Evolutionary conservation across 2,113 vertebrate genomes (phyloP).

Genomic region (Actenoides lindsayi): DNA sequence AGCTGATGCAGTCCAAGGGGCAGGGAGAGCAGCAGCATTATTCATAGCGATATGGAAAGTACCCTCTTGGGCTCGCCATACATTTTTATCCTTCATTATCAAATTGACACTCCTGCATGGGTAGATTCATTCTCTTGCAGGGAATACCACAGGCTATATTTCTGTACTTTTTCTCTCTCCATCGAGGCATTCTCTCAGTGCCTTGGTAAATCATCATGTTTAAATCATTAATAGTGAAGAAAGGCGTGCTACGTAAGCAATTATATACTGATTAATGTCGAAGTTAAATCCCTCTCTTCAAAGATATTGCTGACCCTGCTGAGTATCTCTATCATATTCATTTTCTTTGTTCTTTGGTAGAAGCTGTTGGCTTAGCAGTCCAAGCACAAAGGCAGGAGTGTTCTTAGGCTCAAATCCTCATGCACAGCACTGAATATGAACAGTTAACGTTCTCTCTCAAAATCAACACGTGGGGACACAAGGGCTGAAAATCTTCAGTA

Average conservation of each 20-base stretch:
- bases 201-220: conserved; percentile 58
- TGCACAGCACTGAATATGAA: not conserved
- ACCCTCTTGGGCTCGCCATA: conserved; percentile 36
- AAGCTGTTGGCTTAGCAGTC: not conserved
- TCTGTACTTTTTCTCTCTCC: conserved; percentile 23
- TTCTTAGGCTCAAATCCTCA: not conserved
- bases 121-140: conserved; percentile 55
- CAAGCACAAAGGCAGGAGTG: not conserved
- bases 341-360: conserved; percentile 49
- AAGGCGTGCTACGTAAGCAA: conserved; percentile 62
- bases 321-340: conserved; percentile 1
- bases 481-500: not conserved
- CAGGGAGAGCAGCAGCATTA: conserved; percentile 24
- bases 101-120: conserved; percentile 53
- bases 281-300: conserved; percentile 23
- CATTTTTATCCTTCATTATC: conserved; percentile 67
- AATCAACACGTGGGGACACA: not conserved
- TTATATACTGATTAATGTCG: conserved; percentile 63
- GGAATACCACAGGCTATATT: conserved; percentile 60
- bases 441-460: not conserved
- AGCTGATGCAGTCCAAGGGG: conserved; percentile 10
- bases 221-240: conserved; percentile 56
- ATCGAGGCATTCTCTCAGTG: conserved; percentile 24
- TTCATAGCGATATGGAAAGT: conserved; percentile 53
- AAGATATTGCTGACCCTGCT: conserved; percentile 49